phyloP scores from a whole-genome alignment of 2,797 vertebrate species.

The Microhierax caerulescens region DNA sequence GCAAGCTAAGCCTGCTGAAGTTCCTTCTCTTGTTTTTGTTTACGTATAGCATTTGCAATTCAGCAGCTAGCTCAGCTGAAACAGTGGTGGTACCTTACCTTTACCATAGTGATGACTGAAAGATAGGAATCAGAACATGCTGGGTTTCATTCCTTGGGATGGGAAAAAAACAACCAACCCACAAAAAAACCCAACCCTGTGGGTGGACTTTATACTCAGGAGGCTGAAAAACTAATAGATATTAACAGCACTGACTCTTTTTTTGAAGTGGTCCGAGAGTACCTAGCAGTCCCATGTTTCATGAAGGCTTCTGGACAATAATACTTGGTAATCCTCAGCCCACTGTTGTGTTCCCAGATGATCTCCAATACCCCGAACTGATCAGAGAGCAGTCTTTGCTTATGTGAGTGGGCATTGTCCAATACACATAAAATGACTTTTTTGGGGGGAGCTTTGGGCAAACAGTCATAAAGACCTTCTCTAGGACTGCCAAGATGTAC shows the following conservation, averaged over 20 bases:
- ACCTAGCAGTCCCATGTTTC: background rate
- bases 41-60: conserved; percentile 23
- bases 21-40: conserved; percentile 56
- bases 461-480: background rate
- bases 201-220: background rate
- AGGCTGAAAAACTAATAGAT: background rate
- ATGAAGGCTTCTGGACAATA: background rate
- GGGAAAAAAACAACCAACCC: background rate
- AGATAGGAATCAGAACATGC: conserved; percentile 7
- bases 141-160: background rate
- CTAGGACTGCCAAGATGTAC: background rate
- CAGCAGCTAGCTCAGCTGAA: conserved; percentile 30
- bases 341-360: background rate
- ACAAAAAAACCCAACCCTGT: background rate
- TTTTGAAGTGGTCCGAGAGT: background rate
- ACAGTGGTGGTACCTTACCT: background rate
- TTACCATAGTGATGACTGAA: background rate
- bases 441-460: background rate
- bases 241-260: background rate
- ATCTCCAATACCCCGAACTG: background rate
- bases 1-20: background rate
- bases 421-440: background rate
- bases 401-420: background rate
- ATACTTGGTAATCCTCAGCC: background rate
- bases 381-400: background rate